Conservation (phyloP, 2,113 vertebrate species). For the Panthera leo region DNA sequence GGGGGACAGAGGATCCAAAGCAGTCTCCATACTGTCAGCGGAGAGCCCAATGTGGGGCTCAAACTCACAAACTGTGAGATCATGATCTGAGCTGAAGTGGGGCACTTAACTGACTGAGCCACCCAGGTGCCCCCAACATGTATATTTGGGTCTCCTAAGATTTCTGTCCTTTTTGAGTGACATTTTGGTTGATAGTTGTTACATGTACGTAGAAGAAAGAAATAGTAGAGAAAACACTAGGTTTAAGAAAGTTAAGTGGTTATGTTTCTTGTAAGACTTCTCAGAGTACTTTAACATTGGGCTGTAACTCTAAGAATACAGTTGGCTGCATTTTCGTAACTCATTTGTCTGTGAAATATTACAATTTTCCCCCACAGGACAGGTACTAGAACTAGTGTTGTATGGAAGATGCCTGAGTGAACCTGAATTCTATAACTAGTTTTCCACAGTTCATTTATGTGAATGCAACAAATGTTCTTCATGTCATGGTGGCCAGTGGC, state of each 20-base stretch:
- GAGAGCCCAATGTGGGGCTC: too few relatives aligned
- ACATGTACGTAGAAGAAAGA: not conserved
- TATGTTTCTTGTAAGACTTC: not conserved
- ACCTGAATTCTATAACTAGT: not conserved
- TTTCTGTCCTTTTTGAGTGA: not conserved
- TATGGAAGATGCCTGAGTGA: not conserved
- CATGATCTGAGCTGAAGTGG: too few relatives aligned
- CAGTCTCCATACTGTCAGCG: too few relatives aligned
- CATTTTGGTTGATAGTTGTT: not conserved
- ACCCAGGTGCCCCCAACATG: too few relatives aligned
- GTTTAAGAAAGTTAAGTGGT: not conserved
- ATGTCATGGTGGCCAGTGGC: not conserved
- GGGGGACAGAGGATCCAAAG: too few relatives aligned
- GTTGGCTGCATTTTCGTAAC: not conserved
- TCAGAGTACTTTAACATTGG: not conserved
- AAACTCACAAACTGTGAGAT: too few relatives aligned
- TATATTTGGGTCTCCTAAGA: not conserved
- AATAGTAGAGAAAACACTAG: not conserved
- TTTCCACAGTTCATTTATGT: not conserved
- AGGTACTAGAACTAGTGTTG: not conserved
- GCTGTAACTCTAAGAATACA: not conserved
- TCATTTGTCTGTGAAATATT: not conserved
- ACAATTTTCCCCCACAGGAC: fast-evolving
- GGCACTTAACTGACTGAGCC: too few relatives aligned
- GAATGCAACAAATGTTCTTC: not conserved